Evolutionary conservation across 2,797 vertebrate genomes (phyloP).

Genomic region (Sebastes glaucus): DNA sequence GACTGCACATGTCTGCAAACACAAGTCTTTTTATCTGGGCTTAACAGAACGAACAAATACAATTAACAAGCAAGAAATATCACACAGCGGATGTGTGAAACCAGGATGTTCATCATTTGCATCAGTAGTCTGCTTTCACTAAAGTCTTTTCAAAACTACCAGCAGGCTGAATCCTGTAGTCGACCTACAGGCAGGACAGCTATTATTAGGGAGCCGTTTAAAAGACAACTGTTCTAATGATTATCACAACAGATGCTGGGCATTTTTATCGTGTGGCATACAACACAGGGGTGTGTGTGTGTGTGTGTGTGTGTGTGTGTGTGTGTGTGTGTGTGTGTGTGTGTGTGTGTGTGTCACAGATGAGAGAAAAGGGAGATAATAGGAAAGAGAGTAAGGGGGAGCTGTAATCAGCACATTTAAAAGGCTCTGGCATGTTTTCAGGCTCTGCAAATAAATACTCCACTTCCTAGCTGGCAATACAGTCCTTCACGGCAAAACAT

Average conservation of each 20-base stretch:
- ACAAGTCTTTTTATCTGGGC: background rate
- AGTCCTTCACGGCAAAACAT: slow-evolving; percentile 41
- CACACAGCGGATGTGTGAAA: slow-evolving; percentile 16
- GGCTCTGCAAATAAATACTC: slow-evolving; percentile 52
- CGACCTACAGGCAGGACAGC: slow-evolving; percentile 11
- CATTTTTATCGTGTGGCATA: slow-evolving; percentile 18
- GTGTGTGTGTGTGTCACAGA: background rate
- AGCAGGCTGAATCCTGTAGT: background rate
- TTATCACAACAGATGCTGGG: slow-evolving; percentile 45
- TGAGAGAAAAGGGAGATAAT: slow-evolving; percentile 30
- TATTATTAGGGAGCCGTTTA: slow-evolving; percentile 27
- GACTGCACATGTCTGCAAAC: background rate
- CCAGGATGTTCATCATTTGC: slow-evolving; percentile 15
- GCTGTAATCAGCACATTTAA: slow-evolving; percentile 30
- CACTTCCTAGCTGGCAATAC: slow-evolving; percentile 50
- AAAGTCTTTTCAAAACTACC: slow-evolving; percentile 18
- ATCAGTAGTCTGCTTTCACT: slow-evolving; percentile 15
- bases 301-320: background rate
- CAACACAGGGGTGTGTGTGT: background rate
- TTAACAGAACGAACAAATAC: background rate
- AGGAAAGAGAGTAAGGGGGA: slow-evolving; percentile 8
- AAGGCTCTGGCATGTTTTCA: slow-evolving; percentile 45
- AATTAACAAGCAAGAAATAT: background rate
- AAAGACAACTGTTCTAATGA: slow-evolving; percentile 34
- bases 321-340: background rate